Evolutionary conservation across 2,888 invertebrate genomes (phyloP), one percentile per base, ranked within the genome.

Genomic region (Pycnomerus fuliginosus): DNA sequence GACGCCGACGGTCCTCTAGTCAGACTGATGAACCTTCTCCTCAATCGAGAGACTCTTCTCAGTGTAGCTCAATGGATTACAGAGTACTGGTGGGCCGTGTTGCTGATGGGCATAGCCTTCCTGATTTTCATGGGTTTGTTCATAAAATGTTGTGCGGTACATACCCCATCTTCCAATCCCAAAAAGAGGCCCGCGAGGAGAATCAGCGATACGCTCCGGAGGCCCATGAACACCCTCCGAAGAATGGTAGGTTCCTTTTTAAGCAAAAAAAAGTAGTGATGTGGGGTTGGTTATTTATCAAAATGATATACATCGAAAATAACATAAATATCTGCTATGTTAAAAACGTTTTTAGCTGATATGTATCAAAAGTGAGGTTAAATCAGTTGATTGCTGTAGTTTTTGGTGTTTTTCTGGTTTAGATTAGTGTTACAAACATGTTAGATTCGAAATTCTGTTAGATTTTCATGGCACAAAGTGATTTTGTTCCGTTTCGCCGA

Each of bases 131-230:
- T 99, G 97, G 97, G 94, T 38, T 78, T 94, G 43, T 99, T 99
- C 73, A 97, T 99, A 65, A 98, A 99, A 73, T 96, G 98, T 72
- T 99, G 98, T 73, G 99, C 99, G 16, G 99, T 99, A 36, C 98
- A 99, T 74, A 99, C 99, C 38, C 99, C 99, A 15, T 95, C 95
- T 43, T 95, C 93, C 50, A 99, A 99, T 79, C 99, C 99, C 3
- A 96, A 96, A 72, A 90, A 95, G 62, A 87, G 94, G 39, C 94
- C 97, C 0, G 96, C 97, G 5, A 83, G 95, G 56, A 85, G 95
- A 54, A 80, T 99, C 56, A 90, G 92, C 50, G 95, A 97, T 68
- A 94, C 95, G 3, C 74, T 94, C 15, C 79, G 93, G 24, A 82
- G 90, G 55, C 94, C 94, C 16, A 93, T 94, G 84, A 90, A 90